These are phyloP conservation scores for Scalopus aquaticus DNA, from an alignment of 2,113 vertebrate species.

Conservation along the genomic window DNA sequence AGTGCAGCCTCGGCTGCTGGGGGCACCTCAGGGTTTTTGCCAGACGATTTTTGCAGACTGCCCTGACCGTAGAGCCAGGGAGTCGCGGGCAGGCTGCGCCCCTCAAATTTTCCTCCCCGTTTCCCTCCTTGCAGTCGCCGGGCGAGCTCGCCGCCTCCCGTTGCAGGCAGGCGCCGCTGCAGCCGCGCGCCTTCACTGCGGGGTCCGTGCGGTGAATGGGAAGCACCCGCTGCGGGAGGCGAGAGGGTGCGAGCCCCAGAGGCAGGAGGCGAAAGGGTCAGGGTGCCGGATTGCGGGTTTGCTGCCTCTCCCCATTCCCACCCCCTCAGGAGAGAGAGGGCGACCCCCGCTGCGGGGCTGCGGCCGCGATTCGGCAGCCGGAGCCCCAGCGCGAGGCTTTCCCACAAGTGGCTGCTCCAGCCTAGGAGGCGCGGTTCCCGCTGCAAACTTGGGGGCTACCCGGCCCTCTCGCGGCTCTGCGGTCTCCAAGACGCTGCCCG, in stretches of 20 bases:
- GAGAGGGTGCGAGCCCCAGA: conserved; percentile 70
- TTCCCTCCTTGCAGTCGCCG: conserved; percentile 57
- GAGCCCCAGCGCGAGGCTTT: conserved; percentile 64
- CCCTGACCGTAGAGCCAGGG: not conserved
- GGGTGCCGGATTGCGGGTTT: not conserved
- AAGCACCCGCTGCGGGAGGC: conserved; percentile 74
- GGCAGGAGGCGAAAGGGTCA: not conserved
- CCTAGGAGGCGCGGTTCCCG: conserved; percentile 57
- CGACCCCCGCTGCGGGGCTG: not conserved
- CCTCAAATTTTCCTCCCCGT: conserved; percentile 4
- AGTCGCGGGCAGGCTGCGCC: not conserved
- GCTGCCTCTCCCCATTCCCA: not conserved
- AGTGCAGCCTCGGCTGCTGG: not conserved
- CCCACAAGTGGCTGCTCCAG: conserved; percentile 83
- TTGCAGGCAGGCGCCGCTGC: conserved; percentile 78
- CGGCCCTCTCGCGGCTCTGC: not conserved
- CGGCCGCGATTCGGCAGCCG: not conserved
- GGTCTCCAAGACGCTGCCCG: not conserved
- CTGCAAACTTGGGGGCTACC: conserved; percentile 79
- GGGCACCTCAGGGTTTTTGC: conserved; percentile 1
- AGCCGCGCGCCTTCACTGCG: conserved; percentile 83
- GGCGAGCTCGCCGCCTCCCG: conserved; percentile 68
- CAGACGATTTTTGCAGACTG: conserved; percentile 50
- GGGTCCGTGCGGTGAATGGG: conserved; percentile 83
- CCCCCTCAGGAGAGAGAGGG: not conserved